Evolutionary conservation across 1,140 invertebrate species (phyloP).

Genomic region (Halesus radiatus): DNA sequence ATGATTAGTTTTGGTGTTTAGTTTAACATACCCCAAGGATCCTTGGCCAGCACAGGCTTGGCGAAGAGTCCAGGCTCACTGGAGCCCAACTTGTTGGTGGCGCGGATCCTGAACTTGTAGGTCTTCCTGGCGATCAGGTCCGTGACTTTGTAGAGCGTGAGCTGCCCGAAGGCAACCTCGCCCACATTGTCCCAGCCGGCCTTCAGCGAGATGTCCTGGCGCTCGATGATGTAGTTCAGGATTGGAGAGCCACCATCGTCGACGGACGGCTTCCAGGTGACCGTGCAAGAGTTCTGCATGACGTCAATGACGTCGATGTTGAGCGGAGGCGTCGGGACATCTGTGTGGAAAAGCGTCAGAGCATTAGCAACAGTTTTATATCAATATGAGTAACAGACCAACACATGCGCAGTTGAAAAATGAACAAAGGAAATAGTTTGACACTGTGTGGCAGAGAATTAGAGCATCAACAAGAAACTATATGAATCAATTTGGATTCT

Average conservation of each 20-base stretch:
- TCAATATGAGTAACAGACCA: too few species aligned
- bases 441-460: too few species aligned
- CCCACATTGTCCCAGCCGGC: slow-evolving; percentile 90
- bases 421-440: too few species aligned
- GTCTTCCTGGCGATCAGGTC: slow-evolving; percentile 90
- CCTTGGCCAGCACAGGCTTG: slow-evolving; percentile 93
- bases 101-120: slow-evolving; percentile 95
- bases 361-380: background rate
- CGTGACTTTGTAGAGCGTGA: slow-evolving; percentile 85
- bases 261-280: slow-evolving; percentile 91
- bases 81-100: slow-evolving; percentile 91
- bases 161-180: slow-evolving; percentile 77
- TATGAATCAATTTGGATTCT: too few species aligned
- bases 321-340: slow-evolving; percentile 87
- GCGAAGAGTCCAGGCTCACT: slow-evolving; percentile 90
- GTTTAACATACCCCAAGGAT: slow-evolving; percentile 92
- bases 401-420: too few species aligned
- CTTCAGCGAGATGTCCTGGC: slow-evolving; percentile 76
- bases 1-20: background rate
- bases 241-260: slow-evolving; percentile 95
- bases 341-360: slow-evolving; percentile 66
- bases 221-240: slow-evolving; percentile 93
- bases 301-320: slow-evolving; percentile 94
- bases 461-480: too few species aligned
- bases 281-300: slow-evolving; percentile 91